A percentile compares a stretch with the other conserved stretches of the same genome.
phyloP scores from a whole-genome alignment of 2,113 vertebrate species.

The Stegostoma tigrinum region DNA sequence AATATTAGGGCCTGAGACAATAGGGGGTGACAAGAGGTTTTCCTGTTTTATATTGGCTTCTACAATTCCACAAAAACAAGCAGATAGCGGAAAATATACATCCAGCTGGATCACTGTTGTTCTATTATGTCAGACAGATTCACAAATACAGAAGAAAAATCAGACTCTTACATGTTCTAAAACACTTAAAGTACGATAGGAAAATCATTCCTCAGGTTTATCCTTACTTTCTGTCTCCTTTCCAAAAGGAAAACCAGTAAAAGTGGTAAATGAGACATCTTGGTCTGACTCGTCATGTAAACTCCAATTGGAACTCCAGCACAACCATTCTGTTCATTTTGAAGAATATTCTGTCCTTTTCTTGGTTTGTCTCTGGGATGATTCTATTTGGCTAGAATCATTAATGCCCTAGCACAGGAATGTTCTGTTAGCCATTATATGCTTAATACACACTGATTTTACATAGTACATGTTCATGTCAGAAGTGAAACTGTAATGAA shows the following conservation, averaged over 20 bases:
- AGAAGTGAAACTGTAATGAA: not conserved
- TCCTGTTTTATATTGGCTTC: not conserved
- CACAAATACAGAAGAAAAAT: not conserved
- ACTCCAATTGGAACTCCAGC: too few relatives aligned
- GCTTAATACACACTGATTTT: not conserved
- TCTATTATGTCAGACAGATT: not conserved
- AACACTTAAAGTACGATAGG: not conserved
- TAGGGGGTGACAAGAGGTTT: not conserved
- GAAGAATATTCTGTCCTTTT: too few relatives aligned
- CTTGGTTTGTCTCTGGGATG: not conserved
- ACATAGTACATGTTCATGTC: not conserved
- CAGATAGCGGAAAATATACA: not conserved
- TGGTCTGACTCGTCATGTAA: too few relatives aligned
- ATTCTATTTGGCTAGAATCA: too few relatives aligned
- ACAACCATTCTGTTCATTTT: too few relatives aligned
- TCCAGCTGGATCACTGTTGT: not conserved
- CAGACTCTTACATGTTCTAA: not conserved
- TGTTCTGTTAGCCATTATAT: not conserved
- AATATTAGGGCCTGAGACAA: not conserved
- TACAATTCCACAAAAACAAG: not conserved
- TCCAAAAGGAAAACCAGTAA: too few relatives aligned
- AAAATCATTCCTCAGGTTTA: not conserved
- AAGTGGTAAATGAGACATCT: too few relatives aligned
- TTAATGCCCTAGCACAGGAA: not conserved
- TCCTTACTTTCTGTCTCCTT: not conserved